Percentiles rank a stretch among this genome's conserved stretches.
These are phyloP conservation scores for Myxocyprinus asiaticus DNA, from an alignment of 2,113 vertebrate species.

Conservation along the genomic window DNA sequence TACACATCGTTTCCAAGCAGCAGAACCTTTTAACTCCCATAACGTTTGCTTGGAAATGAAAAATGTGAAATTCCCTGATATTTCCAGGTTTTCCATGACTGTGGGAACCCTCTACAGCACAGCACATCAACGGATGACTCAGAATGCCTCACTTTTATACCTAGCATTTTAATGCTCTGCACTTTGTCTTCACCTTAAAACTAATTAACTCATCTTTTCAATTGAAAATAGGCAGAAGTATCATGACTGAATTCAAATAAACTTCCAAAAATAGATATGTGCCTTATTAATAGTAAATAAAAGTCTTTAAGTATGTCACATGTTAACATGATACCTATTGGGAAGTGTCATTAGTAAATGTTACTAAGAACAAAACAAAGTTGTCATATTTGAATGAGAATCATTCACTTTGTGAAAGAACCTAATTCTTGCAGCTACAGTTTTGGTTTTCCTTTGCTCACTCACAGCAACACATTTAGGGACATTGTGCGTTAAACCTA, in stretches of 20 bases:
- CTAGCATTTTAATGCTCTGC: not conserved
- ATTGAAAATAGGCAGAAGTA: not conserved
- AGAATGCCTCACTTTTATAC: not conserved
- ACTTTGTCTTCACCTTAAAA: not conserved
- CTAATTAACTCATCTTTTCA: not conserved
- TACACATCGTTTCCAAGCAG: no score
- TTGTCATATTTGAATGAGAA: not conserved
- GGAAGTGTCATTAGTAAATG: not conserved
- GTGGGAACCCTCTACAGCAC: not conserved
- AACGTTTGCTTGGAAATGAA: no score
- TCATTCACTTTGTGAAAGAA: slow-evolving; percentile 4
- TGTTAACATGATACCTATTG: not conserved
- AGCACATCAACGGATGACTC: not conserved
- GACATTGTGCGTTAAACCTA: not conserved
- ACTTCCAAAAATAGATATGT: not conserved
- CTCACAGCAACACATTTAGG: not conserved
- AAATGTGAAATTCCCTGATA: not conserved
- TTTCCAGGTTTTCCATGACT: not conserved
- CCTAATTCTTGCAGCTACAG: not conserved
- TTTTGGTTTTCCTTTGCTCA: not conserved
- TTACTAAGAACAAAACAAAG: no score
- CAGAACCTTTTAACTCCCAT: no score
- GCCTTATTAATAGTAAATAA: not conserved
- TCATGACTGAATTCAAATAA: not conserved
- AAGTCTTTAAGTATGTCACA: not conserved